phyloP scores from a whole-genome alignment of 2,113 vertebrate species.

The Ceyx margarethae region DNA sequence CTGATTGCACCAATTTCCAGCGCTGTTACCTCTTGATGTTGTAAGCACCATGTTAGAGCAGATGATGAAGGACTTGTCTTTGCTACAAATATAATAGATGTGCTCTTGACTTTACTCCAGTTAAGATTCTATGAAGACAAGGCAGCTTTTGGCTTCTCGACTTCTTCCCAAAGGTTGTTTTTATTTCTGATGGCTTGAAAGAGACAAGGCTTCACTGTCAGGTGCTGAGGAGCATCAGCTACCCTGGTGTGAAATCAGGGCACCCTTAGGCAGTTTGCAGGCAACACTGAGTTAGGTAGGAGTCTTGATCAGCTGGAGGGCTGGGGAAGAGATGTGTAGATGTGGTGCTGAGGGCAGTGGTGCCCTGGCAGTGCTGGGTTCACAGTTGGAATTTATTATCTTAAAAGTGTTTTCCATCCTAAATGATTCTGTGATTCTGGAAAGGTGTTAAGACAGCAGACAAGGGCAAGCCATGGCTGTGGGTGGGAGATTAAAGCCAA shows the following conservation, averaged over 20 bases:
- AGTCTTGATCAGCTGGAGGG: no score
- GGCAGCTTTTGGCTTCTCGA: neutral
- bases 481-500: neutral
- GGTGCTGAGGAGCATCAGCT: fast-evolving
- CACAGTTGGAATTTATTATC: no score
- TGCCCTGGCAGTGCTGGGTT: no score
- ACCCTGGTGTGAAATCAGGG: neutral
- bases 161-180: neutral
- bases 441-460: neutral
- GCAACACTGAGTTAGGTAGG: no score
- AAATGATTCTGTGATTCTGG: neutral
- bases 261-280: no score
- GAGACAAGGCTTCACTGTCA: neutral
- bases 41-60: neutral
- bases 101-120: neutral
- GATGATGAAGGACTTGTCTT: neutral
- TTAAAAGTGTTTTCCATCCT: no score
- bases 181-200: neutral
- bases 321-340: no score
- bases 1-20: neutral
- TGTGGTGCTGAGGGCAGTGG: no score
- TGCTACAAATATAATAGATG: neutral
- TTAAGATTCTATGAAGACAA: neutral
- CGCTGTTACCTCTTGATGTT: neutral
- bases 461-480: neutral